Evolutionary conservation across 2,113 vertebrate genomes (phyloP), one percentile per base, ranked within the genome.

Genomic region (Struthio camelus): DNA sequence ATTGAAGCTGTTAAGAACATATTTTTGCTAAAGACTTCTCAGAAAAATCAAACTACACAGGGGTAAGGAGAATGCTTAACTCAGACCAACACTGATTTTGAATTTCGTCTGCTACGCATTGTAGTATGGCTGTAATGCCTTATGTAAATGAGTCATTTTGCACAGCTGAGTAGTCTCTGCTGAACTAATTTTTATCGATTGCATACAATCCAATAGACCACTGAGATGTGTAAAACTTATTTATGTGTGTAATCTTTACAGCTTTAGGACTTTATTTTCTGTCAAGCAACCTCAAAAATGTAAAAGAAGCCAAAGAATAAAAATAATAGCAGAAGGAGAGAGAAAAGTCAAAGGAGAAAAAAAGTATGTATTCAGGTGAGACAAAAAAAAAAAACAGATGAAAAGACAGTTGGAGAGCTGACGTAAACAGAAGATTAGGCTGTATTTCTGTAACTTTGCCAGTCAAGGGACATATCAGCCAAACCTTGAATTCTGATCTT

Each of bases 401-500:
- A 44, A 85, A 89, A 86, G 64, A 30, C 54, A 80, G 44, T 12
- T 9, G 11, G 19, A 67, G 40, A 85, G 32, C 14, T 87, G 24
- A 73, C 34, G 53, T 62, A 85, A 94, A 73, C 5, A 85, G 44
- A 76, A 51, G n/a, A 87, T 61, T 71, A 56, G 54, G 50, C 54
- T 54, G 42, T 44, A 48, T 46, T 94, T 81, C 89, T 62, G 40
- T 76, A 93, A 91, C 64, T 90, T 66, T 66, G 51, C 50, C 50
- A 75, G 42, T 48, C 38, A 19, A 2, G 34, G 44, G 85, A 25
- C 53, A 19, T 3, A n/a, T 65, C 84, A 94, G 91, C 70, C 87
- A 96, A 96, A 85, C 87, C 32, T 75, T 89, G 81, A 94, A 69
- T 64, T 89, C 91, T 91, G 71, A 95, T 96, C 54, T 93, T 83